Percentiles rank a stretch among this genome's conserved stretches.
Conservation (phyloP, 2,888 invertebrate species). For the Tipula helvola region DNA sequence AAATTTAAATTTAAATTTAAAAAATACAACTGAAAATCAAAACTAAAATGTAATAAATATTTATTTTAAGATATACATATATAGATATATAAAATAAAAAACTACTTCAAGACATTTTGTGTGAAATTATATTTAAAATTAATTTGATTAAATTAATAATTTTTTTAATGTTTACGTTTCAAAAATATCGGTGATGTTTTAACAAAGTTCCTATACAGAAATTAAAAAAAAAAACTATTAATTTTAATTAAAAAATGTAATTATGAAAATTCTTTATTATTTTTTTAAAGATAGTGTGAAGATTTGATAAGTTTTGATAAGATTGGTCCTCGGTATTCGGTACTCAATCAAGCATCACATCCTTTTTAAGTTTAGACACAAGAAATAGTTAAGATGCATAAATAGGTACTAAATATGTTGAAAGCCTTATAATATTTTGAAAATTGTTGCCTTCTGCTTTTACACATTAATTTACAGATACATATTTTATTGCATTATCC, state of each 20-base stretch:
- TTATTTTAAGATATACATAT: not conserved
- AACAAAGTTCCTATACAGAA: constrained; percentile 22
- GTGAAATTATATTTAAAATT: not conserved
- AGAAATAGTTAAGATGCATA: not conserved
- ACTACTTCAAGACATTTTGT: not conserved
- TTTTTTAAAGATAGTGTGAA: not conserved
- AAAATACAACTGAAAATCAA: constrained; percentile 5
- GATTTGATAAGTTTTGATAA: not conserved
- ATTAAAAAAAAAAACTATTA: constrained; percentile 13
- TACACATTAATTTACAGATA: not conserved
- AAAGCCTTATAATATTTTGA: not conserved
- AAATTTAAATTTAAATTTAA: constrained; percentile 7
- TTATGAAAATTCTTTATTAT: not conserved
- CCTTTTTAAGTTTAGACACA: not conserved
- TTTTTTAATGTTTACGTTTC: not conserved
- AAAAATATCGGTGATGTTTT: constrained; percentile 20
- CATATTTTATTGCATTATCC: not conserved
- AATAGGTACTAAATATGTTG: not conserved
- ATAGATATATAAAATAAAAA: not conserved
- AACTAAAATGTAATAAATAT: constrained; percentile 6
- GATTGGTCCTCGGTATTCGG: not conserved
- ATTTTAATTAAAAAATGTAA: constrained; percentile 4
- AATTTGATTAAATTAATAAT: not conserved
- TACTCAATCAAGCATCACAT: not conserved
- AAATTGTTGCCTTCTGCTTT: not conserved